Conservation (phyloP, 1,140 invertebrate genomes). For the Tribolium castaneum region DNA sequence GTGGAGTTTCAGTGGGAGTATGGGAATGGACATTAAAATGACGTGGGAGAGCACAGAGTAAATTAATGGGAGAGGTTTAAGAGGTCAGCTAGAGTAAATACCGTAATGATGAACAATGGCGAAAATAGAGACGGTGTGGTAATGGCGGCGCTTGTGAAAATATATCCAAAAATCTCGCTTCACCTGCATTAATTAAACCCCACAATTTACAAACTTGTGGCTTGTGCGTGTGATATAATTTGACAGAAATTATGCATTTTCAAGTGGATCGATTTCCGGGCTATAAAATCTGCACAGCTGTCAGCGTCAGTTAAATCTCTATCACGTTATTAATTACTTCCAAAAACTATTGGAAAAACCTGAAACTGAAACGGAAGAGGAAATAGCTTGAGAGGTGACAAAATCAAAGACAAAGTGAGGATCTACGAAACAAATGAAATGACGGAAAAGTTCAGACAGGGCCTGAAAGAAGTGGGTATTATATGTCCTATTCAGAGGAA, state of each 20-base stretch:
- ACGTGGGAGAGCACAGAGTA: slow-evolving; percentile 1
- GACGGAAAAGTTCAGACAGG: too few relatives aligned
- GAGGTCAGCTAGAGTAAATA: slow-evolving; percentile 9
- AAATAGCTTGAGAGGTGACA: too few relatives aligned
- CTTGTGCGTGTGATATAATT: not conserved
- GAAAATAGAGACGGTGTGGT: not conserved
- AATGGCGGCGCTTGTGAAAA: not conserved
- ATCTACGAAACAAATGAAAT: too few relatives aligned
- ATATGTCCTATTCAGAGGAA: too few relatives aligned
- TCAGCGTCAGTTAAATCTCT: not conserved
- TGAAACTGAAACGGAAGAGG: too few relatives aligned
- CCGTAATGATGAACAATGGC: slow-evolving; percentile 20
- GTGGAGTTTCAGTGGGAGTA: not conserved
- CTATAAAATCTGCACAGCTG: not conserved
- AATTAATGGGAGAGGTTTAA: slow-evolving; percentile 5
- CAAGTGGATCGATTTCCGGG: not conserved
- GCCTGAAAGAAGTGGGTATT: too few relatives aligned
- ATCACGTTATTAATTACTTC: too few relatives aligned
- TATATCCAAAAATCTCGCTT: not conserved
- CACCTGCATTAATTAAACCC: not conserved
- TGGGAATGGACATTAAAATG: not conserved
- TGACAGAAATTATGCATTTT: not conserved
- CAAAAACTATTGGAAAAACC: too few relatives aligned
- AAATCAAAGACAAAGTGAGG: too few relatives aligned
- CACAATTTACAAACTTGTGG: not conserved